phyloP scores from a whole-genome alignment of 2,888 invertebrate species.

The Schizaphis graminum region DNA sequence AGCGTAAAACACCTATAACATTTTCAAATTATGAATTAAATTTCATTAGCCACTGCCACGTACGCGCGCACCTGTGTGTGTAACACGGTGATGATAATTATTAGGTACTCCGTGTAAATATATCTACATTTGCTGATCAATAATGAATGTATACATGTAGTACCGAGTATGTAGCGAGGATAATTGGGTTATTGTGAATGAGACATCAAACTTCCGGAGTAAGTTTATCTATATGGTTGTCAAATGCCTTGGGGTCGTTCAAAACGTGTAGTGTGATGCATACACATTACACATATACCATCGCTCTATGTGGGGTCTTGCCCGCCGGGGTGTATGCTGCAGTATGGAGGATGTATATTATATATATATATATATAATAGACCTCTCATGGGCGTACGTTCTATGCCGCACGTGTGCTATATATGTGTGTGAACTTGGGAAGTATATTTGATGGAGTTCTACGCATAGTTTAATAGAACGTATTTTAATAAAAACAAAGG shows the following conservation, averaged over 20 bases:
- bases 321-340: not conserved
- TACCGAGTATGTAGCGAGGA: not conserved
- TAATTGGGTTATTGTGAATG: constrained; percentile 16
- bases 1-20: not conserved
- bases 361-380: not conserved
- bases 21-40: not conserved
- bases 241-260: constrained; percentile 30
- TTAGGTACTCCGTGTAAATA: not conserved
- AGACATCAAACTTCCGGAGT: constrained; percentile 20
- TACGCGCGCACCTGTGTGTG: not conserved
- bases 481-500: constrained; percentile 15
- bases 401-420: not conserved
- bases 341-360: not conserved
- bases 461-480: not conserved
- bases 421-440: not conserved
- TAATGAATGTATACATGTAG: not conserved
- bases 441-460: not conserved
- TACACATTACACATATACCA: not conserved
- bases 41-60: not conserved
- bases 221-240: not conserved
- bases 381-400: not conserved
- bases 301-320: constrained; percentile 16
- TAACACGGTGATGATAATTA: not conserved
- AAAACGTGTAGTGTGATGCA: not conserved
- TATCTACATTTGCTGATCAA: not conserved